Evolutionary conservation across 2,888 invertebrate genomes (phyloP), one percentile per base, ranked within the genome.

Genomic region (Oxystoma pomonae): DNA sequence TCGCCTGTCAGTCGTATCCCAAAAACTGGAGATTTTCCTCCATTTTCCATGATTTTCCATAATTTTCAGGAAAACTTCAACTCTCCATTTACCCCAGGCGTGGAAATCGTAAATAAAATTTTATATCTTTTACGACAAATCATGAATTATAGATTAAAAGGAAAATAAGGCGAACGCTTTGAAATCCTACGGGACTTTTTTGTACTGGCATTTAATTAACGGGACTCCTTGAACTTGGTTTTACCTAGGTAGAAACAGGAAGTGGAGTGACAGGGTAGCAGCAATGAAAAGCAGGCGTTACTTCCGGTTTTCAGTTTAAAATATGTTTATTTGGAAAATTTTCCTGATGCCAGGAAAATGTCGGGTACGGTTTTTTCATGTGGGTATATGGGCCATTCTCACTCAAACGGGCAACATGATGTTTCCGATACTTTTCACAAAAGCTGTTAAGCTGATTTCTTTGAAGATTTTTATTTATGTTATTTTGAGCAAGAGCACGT

Each of bases 211-310:
- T 20, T 17, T 20, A 55, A 18, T 55, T 20, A 17, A 55, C 16
- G 17, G 16, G 12, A 12, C 59, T 66, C 66, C 68, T 65, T 51
- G 57, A 59, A 64, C 59, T 57, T 49, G 59, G 60, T 56, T 67
- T 75, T 74, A 78, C 78, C 78, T 78, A 74, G 72, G 74, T 70
- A 67, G 69, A 71, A 73, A 68, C 77, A 74, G 77, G 78, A 78
- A 77, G 75, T 77, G 60, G 62, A n/a, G 21, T 68, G 76, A 60
- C 76, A 77, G 77, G 77, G 72, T 56, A 61, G 55, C 74, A 77
- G 68, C 56, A 72, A 57, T 5, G 20, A 12, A 16, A 1, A 53
- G 65, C 55, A 52, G 67, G 63, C 61, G 20, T 55, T 12, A 35
- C 35, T 35, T 35, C 35, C 35, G 35, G 35, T 3, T 35, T 35